A percentile compares a stretch with the other conserved stretches of the same genome.
phyloP scores from a whole-genome alignment of 1,140 invertebrate species.

The Drosophila aff. region DNA sequence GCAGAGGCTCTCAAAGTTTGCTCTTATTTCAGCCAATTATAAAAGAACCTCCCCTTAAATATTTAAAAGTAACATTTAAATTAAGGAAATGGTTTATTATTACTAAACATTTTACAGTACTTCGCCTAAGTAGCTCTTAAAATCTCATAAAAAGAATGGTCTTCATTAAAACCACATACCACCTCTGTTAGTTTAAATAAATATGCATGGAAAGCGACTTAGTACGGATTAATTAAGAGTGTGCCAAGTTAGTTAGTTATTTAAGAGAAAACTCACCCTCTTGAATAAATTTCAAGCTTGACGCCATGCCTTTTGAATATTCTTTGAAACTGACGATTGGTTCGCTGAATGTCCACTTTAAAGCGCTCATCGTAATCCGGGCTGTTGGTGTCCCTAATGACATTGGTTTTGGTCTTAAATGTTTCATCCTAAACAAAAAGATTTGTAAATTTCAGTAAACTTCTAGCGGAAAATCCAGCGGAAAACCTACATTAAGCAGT shows the following conservation, averaged over 20 bases:
- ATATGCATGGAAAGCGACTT: slow-evolving; percentile 41
- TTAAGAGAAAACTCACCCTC: slow-evolving; percentile 91
- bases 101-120: background rate
- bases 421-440: slow-evolving; percentile 89
- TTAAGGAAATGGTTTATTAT: background rate
- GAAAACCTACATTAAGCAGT: slow-evolving; percentile 90
- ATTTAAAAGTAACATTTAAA: background rate
- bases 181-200: slow-evolving; percentile 23
- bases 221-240: slow-evolving; percentile 12
- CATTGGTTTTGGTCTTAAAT: slow-evolving; percentile 90
- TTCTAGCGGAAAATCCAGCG: no score
- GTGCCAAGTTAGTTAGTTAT: background rate
- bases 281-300: slow-evolving; percentile 96
- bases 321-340: slow-evolving; percentile 91
- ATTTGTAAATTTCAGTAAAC: background rate
- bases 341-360: slow-evolving; percentile 92
- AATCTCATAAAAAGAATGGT: background rate
- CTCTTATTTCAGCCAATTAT: no score
- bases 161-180: slow-evolving; percentile 1
- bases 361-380: slow-evolving; percentile 94
- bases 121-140: background rate
- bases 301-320: slow-evolving; percentile 95
- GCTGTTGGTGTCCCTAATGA: slow-evolving; percentile 94
- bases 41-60: no score
- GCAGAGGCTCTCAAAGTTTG: no score